Base-by-base conservation (phyloP, 2,888 invertebrate genomes). In the Iphiclides podalirius region DNA sequence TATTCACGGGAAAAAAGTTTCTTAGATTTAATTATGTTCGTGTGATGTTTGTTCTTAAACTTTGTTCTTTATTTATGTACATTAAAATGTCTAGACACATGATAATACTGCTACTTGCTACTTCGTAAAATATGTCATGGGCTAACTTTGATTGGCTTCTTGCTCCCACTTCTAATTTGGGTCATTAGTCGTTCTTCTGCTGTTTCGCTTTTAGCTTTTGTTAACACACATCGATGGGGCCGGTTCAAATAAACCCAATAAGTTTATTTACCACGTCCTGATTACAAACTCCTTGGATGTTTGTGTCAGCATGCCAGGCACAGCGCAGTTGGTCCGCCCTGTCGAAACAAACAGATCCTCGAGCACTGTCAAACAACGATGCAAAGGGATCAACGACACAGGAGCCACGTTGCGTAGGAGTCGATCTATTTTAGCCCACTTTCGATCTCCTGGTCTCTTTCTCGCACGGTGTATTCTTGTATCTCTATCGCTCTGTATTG, bases 311-410 rank as follows among this genome's bases (percentile, higher is more conserved):
- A 34, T 4, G 14, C 13, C 34, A 14, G 26, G 6, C 20, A 35
- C 20, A 43, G 33, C 1, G n/a, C 8, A 34, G 15, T 20, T 14
- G 1, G 6, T 15, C 17, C 15, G 4, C 4, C 28, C 13, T 26
- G 26, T 33, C 63, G 67, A 61, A 71, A 63, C 67, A 72, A 61
- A 65, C 78, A 77, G 70, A 71, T 71, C 68, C 66, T 63, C 61
- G 58, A 65, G 59, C 59, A 64, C 61, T 66, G 67, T 66, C 68
- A 69, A 61, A 64, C 63, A 58, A 66, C 67, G 63, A 70, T 77
- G 66, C 58, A 60, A 70, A 75, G 84, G 71, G 87, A 86, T 83
- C 87, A 87, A 85, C 82, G 87, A 86, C 87, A 75, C 72, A 63
- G 65, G 60, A n/a, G n/a, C 61, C 54, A 62, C 57, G 66, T 66